Base-by-base conservation (phyloP, 2,888 invertebrate genomes). In the Lasius platythorax region DNA sequence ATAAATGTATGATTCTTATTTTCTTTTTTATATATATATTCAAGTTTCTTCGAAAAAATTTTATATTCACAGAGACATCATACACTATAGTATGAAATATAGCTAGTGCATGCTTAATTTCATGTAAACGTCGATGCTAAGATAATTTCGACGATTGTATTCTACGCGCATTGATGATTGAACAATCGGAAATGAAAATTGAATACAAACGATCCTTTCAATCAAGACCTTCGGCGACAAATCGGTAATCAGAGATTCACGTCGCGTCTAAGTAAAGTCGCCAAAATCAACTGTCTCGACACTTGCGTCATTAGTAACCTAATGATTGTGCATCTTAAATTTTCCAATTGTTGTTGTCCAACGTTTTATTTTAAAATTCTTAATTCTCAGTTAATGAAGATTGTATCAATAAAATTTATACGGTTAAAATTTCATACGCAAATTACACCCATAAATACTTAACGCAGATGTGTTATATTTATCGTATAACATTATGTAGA, bases 231-330 rank as follows among this genome's bases (percentile, higher is more conserved):
- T 92, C 88, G 83, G 81, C 46, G 66, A 81, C 79, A 86, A 91
- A 91, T 87, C 86, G 85, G 63, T 85, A 58, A 92, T 93, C 87
- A 92, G 85, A 84, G 83, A 92, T 93, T 92, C 93, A 79, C 40
- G 75, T 83, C 89, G 85, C 78, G 90, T 72, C 28, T n/a, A n/a
- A 5, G 61, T n/a, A 56, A 72, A 73, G 61, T n/a, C 58, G 53
- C 50, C 50, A 37, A 63, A 73, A n/a, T 33, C 76, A 73, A 28
- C 56, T 33, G 28, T 72, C 64, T 18, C 30, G 58, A 68, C 37
- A 53, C 33, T 87, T 88, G 72, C 87, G 88, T 86, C 87, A 87
- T n/a, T 12, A 56, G 53, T 12, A 40, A 30, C n/a, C 28, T 50
- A n/a, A 53, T 18, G 30, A 78, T 53, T 4, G 43, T 68, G 37